A percentile compares a stretch with the other conserved stretches of the same genome.
Conservation (phyloP, 2,888 invertebrate species). For the Nymphalis c-album region DNA sequence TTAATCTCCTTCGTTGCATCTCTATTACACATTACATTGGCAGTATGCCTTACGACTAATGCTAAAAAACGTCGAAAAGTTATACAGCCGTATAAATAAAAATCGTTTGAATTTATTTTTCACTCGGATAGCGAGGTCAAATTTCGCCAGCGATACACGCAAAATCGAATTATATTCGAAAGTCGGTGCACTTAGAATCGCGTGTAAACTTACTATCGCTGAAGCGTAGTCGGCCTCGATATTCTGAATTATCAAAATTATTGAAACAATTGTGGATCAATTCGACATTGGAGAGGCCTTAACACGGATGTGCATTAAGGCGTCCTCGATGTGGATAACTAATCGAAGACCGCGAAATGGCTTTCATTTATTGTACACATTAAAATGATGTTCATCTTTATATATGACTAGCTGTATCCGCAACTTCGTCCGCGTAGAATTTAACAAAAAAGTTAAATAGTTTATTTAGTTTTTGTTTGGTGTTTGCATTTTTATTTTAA, state of each 20-base stretch:
- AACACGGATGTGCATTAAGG: slow-evolving; percentile 49
- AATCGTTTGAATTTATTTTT: slow-evolving; percentile 2
- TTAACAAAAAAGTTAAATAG: no score
- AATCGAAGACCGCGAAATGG: no score
- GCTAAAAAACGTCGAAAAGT: no score
- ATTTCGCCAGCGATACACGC: slow-evolving; percentile 17
- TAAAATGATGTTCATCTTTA: no score
- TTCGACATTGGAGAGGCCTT: slow-evolving; percentile 56
- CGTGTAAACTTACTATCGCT: slow-evolving; percentile 16
- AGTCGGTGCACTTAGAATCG: slow-evolving; percentile 17
- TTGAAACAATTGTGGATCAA: slow-evolving; percentile 42
- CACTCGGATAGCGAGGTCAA: slow-evolving; percentile 7
- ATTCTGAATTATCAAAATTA: slow-evolving; percentile 41
- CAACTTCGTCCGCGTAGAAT: no score
- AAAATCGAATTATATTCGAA: slow-evolving; percentile 24
- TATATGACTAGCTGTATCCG: no score
- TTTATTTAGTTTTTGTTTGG: no score
- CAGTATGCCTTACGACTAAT: no score
- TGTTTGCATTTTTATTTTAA: no score
- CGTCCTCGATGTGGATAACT: slow-evolving; percentile 15
- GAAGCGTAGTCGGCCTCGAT: slow-evolving; percentile 39
- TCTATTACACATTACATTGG: no score
- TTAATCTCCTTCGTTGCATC: no score
- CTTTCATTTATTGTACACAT: no score
- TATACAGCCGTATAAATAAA: background rate